phyloP scores from a whole-genome alignment of 92 coral and sea anemone genomes.

The Muricea muricata region DNA sequence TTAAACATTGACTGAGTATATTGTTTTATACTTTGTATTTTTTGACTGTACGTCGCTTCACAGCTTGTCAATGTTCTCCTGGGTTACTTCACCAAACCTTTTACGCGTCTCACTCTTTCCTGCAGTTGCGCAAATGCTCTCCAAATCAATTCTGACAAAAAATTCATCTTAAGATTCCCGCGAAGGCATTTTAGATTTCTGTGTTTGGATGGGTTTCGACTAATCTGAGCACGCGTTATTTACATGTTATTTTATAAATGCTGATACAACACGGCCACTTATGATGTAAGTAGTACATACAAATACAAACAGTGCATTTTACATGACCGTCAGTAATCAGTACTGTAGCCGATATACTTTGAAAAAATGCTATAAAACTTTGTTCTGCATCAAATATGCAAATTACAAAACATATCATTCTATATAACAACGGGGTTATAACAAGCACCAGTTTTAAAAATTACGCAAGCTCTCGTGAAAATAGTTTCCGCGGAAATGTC shows the following conservation, averaged over 20 bases:
- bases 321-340: no score
- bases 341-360: no score
- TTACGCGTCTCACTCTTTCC: slow-evolving; percentile 7
- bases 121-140: background rate
- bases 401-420: no score
- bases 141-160: slow-evolving; percentile 25
- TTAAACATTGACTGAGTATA: slow-evolving; percentile 17
- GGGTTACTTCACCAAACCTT: slow-evolving; percentile 29
- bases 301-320: no score
- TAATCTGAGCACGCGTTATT: slow-evolving; percentile 32
- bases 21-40: slow-evolving; percentile 13
- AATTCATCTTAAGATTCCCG: slow-evolving; percentile 18
- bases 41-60: slow-evolving; percentile 14
- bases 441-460: no score
- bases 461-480: no score
- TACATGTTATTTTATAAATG: slow-evolving; percentile 43
- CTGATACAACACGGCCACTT: no score
- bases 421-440: no score
- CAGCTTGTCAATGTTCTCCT: slow-evolving; percentile 25
- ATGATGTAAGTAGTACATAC: no score
- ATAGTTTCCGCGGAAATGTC: no score
- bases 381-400: no score
- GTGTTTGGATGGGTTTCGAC: slow-evolving; percentile 42
- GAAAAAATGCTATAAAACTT: no score
- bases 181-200: background rate